phyloP scores from a whole-genome alignment of 2,113 vertebrate genomes.

The Nothocercus julius region DNA sequence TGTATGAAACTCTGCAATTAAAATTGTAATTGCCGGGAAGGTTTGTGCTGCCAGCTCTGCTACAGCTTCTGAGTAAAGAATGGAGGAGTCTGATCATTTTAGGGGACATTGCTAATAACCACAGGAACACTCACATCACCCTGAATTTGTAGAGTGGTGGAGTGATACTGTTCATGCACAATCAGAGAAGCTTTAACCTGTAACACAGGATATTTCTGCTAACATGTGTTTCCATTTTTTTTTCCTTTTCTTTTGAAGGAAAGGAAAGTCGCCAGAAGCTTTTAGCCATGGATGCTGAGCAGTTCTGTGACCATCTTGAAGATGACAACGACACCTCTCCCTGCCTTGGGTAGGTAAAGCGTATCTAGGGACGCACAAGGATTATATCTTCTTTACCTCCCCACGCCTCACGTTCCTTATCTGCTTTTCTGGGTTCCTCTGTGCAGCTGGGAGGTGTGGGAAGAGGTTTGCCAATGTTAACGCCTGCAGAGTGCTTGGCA shows the following conservation, averaged over 20 bases:
- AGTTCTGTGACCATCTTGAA: not conserved
- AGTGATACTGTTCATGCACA: not conserved
- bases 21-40: not conserved
- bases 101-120: not conserved
- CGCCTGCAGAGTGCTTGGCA: not conserved
- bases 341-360: not conserved
- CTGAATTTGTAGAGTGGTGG: not conserved
- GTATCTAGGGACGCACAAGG: not conserved
- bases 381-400: not conserved
- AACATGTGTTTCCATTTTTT: not conserved
- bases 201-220: not conserved
- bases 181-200: rapidly evolving
- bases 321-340: not conserved
- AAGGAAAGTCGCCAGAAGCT: not conserved
- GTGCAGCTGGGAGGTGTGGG: not conserved
- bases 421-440: not conserved
- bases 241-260: not conserved
- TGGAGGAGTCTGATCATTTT: not conserved
- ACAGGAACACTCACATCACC: not conserved
- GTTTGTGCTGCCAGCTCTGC: not conserved
- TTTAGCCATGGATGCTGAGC: not conserved
- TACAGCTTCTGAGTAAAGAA: not conserved
- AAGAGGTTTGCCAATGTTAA: not conserved
- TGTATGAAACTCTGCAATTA: not conserved
- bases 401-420: not conserved